phyloP scores from a whole-genome alignment of 30 jellyfish, hydroid and myxozoan genomes.

The Hydra vulgaris region DNA sequence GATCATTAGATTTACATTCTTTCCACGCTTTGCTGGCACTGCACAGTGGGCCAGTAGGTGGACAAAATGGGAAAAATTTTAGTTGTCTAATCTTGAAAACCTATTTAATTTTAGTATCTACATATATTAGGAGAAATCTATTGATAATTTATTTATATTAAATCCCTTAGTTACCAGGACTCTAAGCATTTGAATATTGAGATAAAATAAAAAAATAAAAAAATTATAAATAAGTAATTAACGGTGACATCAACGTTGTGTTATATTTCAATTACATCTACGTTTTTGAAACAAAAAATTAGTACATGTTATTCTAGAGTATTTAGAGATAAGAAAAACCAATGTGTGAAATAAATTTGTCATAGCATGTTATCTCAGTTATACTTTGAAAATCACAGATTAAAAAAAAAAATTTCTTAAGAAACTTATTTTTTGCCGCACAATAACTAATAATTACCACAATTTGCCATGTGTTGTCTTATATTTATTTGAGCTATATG shows the following conservation, averaged over 20 bases:
- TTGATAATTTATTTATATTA: not conserved
- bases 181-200: not conserved
- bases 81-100: not conserved
- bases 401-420: not conserved
- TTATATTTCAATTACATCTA: not conserved
- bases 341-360: not conserved
- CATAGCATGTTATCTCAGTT: not conserved
- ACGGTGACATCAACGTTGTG: not conserved
- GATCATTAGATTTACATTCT: too few relatives aligned
- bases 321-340: not conserved
- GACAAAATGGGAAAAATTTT: not conserved
- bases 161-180: not conserved
- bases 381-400: not conserved
- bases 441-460: not conserved
- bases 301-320: not conserved
- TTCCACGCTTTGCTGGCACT: too few relatives aligned
- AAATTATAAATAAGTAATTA: not conserved
- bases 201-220: not conserved
- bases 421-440: not conserved
- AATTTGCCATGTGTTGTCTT: not conserved
- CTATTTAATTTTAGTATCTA: not conserved
- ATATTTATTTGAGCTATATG: not conserved
- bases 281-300: not conserved
- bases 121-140: not conserved
- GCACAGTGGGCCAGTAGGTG: not conserved